phyloP scores from a whole-genome alignment of 2,113 vertebrate genomes.

The Proterorhinus semilunaris region DNA sequence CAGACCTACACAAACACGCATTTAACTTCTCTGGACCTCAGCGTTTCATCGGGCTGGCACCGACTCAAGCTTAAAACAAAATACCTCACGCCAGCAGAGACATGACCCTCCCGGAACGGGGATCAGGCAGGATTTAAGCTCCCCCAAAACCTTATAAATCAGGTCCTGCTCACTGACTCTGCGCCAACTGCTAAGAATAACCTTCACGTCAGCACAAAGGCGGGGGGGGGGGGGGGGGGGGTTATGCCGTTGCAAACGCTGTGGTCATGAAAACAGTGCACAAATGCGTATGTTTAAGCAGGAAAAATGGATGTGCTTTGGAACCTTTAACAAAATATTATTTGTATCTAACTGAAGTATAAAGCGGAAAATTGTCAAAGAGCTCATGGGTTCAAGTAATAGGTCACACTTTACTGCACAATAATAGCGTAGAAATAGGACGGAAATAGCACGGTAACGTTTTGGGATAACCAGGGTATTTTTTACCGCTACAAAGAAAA shows the following conservation, averaged over 20 bases:
- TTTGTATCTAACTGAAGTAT: no score
- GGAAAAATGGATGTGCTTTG: no score
- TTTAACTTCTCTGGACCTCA: conserved; percentile 20
- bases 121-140: conserved; percentile 28
- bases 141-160: conserved; percentile 39
- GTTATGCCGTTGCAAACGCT: conserved; percentile 14
- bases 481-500: no score
- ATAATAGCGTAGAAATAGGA: no score
- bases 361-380: no score
- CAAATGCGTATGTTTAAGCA: neutral
- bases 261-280: neutral
- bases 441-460: no score
- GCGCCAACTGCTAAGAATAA: conserved; percentile 24
- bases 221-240: neutral
- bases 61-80: conserved; percentile 34
- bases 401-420: no score
- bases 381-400: no score
- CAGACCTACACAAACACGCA: conserved; percentile 21
- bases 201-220: conserved; percentile 9
- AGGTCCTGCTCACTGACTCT: conserved; percentile 12
- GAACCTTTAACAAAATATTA: no score
- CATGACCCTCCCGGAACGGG: conserved; percentile 29
- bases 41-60: conserved; percentile 24
- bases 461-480: no score
- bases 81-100: conserved; percentile 34